Conservation (phyloP, 2,113 vertebrate species). For the Rattus rattus region DNA sequence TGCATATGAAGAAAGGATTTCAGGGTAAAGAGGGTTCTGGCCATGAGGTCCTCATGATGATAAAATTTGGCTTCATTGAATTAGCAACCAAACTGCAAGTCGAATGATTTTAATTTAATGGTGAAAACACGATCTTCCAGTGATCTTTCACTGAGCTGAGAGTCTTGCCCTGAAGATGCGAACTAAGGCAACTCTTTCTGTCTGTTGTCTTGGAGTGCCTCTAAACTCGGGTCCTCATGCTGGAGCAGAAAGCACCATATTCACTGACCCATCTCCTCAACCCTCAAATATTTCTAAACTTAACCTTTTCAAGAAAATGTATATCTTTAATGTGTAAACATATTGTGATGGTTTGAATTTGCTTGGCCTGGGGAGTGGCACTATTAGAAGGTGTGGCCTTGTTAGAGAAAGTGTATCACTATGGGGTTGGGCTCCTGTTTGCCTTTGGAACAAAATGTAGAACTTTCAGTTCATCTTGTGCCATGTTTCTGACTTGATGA, state of each 20-base stretch:
- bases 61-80: neutral
- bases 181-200: neutral
- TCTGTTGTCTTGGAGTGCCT: neutral
- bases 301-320: constrained; percentile 32
- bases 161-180: neutral
- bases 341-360: neutral
- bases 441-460: no score
- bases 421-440: no score
- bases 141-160: neutral
- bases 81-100: neutral
- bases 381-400: no score
- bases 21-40: neutral
- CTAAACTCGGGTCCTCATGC: neutral
- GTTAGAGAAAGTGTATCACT: no score
- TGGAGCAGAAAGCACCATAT: neutral
- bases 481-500: no score
- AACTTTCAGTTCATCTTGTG: no score
- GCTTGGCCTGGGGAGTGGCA: no score
- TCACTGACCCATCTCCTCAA: neutral
- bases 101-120: neutral
- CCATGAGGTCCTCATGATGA: neutral
- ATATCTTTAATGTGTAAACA: constrained; percentile 6
- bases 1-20: neutral
- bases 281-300: neutral
- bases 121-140: neutral